These are phyloP conservation scores for Otus sunia DNA, from an alignment of 2,113 vertebrate species.

Conservation along the genomic window DNA sequence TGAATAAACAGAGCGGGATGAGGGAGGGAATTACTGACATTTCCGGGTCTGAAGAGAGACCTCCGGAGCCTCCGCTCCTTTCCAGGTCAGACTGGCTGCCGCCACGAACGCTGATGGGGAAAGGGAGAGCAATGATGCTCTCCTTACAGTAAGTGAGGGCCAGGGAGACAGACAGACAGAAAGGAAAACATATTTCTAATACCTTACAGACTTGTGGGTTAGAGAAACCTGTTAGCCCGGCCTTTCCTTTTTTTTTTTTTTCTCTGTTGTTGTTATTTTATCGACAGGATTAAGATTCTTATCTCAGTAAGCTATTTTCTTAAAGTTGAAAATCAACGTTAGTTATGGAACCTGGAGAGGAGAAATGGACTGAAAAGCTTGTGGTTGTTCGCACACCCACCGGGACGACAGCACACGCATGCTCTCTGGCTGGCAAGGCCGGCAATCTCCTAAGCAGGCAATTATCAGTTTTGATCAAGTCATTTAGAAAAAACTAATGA, in stretches of 20 bases:
- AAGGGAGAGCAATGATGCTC: conserved; percentile 14
- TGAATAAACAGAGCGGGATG: conserved; percentile 57
- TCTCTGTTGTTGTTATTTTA: neutral
- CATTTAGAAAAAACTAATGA: neutral
- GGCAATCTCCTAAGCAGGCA: neutral
- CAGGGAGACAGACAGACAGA: neutral
- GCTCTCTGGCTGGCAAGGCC: neutral
- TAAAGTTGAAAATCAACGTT: conserved; percentile 8
- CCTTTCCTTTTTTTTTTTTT: neutral
- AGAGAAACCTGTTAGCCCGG: neutral
- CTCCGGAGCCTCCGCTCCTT: conserved; percentile 68
- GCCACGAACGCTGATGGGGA: conserved; percentile 60
- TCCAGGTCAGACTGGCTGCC: conserved; percentile 85
- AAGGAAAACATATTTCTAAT: conserved; percentile 20
- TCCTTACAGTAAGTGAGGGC: conserved; percentile 22
- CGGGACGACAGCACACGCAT: rapidly evolving
- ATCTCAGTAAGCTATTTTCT: neutral
- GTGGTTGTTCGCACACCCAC: rapidly evolving
- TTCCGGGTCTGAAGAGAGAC: conserved; percentile 70
- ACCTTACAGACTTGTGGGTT: neutral
- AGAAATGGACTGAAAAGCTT: neutral
- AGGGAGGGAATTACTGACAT: conserved; percentile 71
- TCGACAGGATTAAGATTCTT: conserved; percentile 49
- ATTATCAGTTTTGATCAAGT: neutral
- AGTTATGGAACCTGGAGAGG: neutral